These are phyloP conservation scores for Psittacula cyanocephala DNA, from an alignment of 2,113 vertebrate species.

Conservation along the genomic window DNA sequence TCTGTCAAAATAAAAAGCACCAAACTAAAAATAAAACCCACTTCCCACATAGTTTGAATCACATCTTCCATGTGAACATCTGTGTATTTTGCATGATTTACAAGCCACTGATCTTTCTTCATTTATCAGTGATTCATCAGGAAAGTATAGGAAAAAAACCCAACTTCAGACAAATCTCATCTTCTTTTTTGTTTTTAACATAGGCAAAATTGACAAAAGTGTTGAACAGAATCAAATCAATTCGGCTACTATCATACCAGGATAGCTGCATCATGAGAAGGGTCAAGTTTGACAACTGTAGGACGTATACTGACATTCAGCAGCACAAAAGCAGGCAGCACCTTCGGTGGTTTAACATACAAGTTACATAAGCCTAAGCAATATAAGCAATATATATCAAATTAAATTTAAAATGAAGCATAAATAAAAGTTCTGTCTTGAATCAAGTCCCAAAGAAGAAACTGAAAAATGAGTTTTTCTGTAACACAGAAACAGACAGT, in stretches of 20 bases:
- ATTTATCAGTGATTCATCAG: not conserved
- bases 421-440: not conserved
- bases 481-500: not conserved
- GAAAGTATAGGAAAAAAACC: not conserved
- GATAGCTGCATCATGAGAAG: not conserved
- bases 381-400: not conserved
- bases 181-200: not conserved
- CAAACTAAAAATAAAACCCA: not conserved
- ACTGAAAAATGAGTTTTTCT: not conserved
- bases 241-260: not conserved
- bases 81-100: not conserved
- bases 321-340: not conserved
- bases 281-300: too few species aligned
- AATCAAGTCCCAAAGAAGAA: not conserved
- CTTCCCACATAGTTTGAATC: not conserved
- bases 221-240: not conserved
- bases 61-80: not conserved
- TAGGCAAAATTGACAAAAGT: not conserved
- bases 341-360: not conserved
- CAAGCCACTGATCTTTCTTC: not conserved
- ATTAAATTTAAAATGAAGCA: not conserved
- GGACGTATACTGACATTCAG: not conserved
- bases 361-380: not conserved
- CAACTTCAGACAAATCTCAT: not conserved
- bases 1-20: not conserved